Percentiles rank a stretch among this genome's conserved stretches.
Conservation (phyloP, 2,888 invertebrate genomes). For the Trissolcus japonicus region DNA sequence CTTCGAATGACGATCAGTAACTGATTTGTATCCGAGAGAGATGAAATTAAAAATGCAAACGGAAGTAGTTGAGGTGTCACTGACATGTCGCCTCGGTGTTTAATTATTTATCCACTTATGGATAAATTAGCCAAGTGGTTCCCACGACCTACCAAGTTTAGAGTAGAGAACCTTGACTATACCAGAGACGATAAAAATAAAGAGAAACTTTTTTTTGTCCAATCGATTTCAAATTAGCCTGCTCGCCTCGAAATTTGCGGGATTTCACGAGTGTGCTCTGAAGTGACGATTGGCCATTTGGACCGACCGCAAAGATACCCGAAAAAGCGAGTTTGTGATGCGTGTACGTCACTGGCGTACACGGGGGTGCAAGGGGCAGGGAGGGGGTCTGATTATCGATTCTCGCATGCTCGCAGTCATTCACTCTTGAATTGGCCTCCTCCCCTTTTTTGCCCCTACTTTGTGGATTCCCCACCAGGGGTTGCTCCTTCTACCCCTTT, state of each 20-base stretch:
- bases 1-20: no score
- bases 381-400: constrained; percentile 74
- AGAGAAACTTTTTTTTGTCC: background rate
- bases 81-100: no score
- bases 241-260: constrained; percentile 16
- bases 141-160: constrained; percentile 12
- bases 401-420: constrained; percentile 69
- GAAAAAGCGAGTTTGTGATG: constrained; percentile 32
- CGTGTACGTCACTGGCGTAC: constrained; percentile 44
- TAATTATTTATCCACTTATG: no score
- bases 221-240: constrained; percentile 12
- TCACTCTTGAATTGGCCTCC: constrained; percentile 62
- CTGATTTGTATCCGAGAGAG: no score
- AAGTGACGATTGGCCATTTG: constrained; percentile 30
- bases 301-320: constrained; percentile 39
- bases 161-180: constrained; percentile 22
- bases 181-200: constrained; percentile 19
- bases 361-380: constrained; percentile 49
- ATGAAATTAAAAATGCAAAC: no score
- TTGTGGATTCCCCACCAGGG: constrained; percentile 31
- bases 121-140: constrained; percentile 23
- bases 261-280: constrained; percentile 18
- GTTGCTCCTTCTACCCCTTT: constrained; percentile 36
- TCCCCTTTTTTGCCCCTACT: constrained; percentile 20
- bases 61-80: no score